Evolutionary conservation across 2,113 vertebrate species (phyloP), one percentile per base, ranked within the genome.

Genomic region (Misgurnus mizolepis): DNA sequence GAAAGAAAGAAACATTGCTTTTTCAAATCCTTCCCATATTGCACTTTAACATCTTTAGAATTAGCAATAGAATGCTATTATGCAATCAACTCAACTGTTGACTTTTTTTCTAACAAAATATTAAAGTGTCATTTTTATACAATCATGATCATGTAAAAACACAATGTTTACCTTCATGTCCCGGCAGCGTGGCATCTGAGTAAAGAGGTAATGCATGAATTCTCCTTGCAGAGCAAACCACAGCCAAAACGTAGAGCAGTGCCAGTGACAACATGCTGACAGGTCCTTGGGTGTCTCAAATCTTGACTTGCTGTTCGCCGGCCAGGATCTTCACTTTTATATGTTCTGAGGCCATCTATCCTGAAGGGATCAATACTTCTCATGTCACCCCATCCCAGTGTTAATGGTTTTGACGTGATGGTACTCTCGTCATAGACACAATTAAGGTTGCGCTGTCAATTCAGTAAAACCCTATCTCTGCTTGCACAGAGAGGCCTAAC

Each of bases 401-500:
- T 85, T 89, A 91, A 92, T 92, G 92, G 90, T 85, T 85, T 90
- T 85, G 89, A 89, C 61, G 17, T 80, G 88, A 92, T 87, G 92
- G 85, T 85, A 81, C 81, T 72, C 9, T 83, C 86, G 82, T 92
- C 87, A 90, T 50, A 70, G 80, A 85, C 75, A 82, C 89, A 84
- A 91, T 91, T 92, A 87, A 87, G 85, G 61, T 39, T 75, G 85
- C 18, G 84, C 86, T 90, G 89, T 91, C 89, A 84, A 91, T 91
- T 88, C 71, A 75, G 65, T 84, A 47, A n/a, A 47, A 60, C 84
- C 85, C 91, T 93, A 93, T 94, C 92, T 89, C 82, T 88, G 91
- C 89, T 93, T 92, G 88, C 87, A 86, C 89, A 93, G 92, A 82
- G 86, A 81, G 67, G 40, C 72, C 87, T 92, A 90, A 93, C 89